Conservation (phyloP, 1,140 invertebrate genomes). For the Trichomalopsis sarcophagae region DNA sequence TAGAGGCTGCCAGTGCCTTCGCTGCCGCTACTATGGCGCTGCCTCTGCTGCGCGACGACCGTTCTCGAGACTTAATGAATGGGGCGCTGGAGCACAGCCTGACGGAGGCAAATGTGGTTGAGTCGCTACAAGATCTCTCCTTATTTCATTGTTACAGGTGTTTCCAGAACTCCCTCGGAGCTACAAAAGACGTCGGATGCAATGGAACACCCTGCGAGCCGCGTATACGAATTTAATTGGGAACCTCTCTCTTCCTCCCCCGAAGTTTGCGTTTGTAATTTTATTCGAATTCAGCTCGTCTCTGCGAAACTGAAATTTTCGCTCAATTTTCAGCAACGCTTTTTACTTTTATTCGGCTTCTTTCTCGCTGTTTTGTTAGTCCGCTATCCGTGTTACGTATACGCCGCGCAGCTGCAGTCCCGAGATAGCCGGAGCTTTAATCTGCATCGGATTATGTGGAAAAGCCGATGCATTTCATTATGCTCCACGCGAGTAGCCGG, state of each 20-base stretch:
- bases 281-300: neutral
- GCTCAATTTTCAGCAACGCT: neutral
- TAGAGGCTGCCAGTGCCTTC: slow-evolving; percentile 53
- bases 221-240: slow-evolving; percentile 35
- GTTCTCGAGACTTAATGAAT: slow-evolving; percentile 66
- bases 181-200: slow-evolving; percentile 40
- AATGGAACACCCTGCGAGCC: neutral
- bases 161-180: slow-evolving; percentile 34
- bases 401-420: slow-evolving; percentile 25
- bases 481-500: slow-evolving; percentile 17
- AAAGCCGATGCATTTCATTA: slow-evolving; percentile 65
- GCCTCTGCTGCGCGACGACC: slow-evolving; percentile 31
- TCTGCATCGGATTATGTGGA: slow-evolving; percentile 62
- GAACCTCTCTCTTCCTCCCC: neutral
- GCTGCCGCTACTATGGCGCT: neutral
- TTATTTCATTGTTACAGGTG: slow-evolving; percentile 53
- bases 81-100: slow-evolving; percentile 37
- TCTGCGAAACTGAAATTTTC: neutral
- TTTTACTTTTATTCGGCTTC: neutral
- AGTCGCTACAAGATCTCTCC: slow-evolving; percentile 57
- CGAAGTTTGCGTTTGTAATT: neutral
- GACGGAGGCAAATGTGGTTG: slow-evolving; percentile 52
- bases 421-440: slow-evolving; percentile 57
- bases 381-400: slow-evolving; percentile 14
- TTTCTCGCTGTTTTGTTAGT: neutral